Evolutionary conservation across 2,888 invertebrate genomes (phyloP).

Genomic region (Hypomecis atomaria): DNA sequence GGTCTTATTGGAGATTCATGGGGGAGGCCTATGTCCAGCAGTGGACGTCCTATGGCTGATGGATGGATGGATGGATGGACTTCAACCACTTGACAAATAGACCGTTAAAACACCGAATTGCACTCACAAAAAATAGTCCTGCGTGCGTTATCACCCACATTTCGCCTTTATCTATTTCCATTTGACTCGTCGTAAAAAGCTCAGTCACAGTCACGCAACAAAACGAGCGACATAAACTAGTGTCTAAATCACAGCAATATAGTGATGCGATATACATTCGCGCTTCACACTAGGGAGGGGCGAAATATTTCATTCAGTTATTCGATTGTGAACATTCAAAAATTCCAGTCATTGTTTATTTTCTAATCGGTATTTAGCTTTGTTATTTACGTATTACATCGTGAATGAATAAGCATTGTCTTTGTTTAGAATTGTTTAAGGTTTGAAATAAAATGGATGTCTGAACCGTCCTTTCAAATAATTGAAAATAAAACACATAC

Average conservation of each 20-base stretch:
- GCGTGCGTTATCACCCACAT: conserved; percentile 20
- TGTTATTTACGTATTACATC: too few relatives aligned
- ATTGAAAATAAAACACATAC: too few relatives aligned
- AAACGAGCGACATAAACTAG: conserved; percentile 30
- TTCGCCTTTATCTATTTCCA: conserved; percentile 30
- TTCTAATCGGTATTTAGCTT: too few relatives aligned
- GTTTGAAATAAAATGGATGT: not conserved
- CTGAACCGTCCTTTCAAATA: too few relatives aligned
- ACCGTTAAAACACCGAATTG: conserved; percentile 17
- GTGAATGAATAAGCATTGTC: not conserved
- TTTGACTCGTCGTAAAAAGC: conserved; percentile 33
- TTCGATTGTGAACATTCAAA: not conserved
- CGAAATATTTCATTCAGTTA: not conserved
- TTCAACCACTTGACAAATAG: conserved; percentile 3
- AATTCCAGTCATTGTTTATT: too few relatives aligned
- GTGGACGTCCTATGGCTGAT: too few relatives aligned
- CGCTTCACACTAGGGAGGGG: conserved; percentile 25
- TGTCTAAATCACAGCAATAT: conserved; percentile 37
- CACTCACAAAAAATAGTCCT: conserved; percentile 11
- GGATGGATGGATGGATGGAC: too few relatives aligned
- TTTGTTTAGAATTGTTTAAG: not conserved
- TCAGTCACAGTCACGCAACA: conserved; percentile 41
- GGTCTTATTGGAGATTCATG: too few relatives aligned
- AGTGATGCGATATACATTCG: conserved; percentile 36
- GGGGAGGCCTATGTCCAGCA: too few relatives aligned